These are phyloP conservation scores for Acleris literana DNA, from an alignment of 2,888 invertebrate genomes.

Conservation along the genomic window DNA sequence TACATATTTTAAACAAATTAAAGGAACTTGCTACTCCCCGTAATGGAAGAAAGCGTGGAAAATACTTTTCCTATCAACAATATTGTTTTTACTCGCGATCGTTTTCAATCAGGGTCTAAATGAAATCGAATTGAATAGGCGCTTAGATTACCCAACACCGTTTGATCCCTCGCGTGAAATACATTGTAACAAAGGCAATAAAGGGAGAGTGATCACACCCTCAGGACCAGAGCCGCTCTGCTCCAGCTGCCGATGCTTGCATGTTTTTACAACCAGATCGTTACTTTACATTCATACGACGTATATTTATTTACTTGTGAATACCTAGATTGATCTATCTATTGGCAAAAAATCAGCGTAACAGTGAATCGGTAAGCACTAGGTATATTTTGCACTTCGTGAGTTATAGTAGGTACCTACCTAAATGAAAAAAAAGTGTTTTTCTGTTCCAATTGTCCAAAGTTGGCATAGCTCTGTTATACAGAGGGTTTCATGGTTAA, in stretches of 20 bases:
- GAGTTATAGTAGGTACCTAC: no score
- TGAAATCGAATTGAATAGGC: conserved; percentile 26
- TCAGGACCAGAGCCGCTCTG: conserved; percentile 45
- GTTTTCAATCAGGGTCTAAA: conserved; percentile 8
- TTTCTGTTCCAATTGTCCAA: no score
- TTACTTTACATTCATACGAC: conserved; percentile 34
- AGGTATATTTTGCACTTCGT: neutral
- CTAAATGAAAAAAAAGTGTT: no score
- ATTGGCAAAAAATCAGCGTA: no score
- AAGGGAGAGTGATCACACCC: conserved; percentile 49
- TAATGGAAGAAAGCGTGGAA: no score
- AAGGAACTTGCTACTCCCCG: no score
- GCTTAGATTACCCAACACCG: conserved; percentile 40
- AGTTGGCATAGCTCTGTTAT: no score
- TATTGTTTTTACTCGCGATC: neutral
- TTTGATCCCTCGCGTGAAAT: conserved; percentile 40
- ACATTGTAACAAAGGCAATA: conserved; percentile 42
- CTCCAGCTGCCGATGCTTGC: conserved; percentile 48
- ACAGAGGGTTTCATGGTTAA: no score
- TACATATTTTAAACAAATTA: no score
- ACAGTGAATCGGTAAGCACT: no score
- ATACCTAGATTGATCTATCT: no score
- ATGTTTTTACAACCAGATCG: conserved; percentile 44
- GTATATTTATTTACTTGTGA: no score
- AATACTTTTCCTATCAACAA: neutral